These are phyloP conservation scores for Pituophis catenifer DNA, from an alignment of 2,113 vertebrate species.

Conservation along the genomic window DNA sequence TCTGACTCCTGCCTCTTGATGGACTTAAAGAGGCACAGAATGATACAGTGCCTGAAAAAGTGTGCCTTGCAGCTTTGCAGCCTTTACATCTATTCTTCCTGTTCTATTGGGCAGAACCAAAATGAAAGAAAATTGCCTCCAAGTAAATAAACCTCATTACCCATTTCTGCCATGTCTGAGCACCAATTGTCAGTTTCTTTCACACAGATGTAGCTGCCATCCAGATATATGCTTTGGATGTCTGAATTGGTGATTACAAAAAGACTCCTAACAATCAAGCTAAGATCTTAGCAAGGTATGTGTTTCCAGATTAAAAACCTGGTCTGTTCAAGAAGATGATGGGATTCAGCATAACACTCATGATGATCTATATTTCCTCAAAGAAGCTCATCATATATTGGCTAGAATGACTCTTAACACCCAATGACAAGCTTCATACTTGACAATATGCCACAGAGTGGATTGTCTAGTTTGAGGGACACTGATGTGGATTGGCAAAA, in stretches of 20 bases:
- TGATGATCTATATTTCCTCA: not conserved
- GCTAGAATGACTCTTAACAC: not conserved
- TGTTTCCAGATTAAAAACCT: not conserved
- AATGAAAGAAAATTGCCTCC: not conserved
- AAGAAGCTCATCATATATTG: not conserved
- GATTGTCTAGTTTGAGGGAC: not conserved
- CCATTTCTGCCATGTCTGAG: not conserved
- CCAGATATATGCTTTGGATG: not conserved
- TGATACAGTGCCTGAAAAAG: not conserved
- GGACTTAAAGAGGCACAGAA: not conserved
- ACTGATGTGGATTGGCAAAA: not conserved
- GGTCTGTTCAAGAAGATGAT: not conserved
- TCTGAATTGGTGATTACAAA: not conserved
- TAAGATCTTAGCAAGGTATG: not conserved
- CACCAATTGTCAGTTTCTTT: not conserved
- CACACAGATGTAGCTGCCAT: not conserved
- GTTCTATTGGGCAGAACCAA: not conserved
- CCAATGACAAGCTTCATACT: not conserved
- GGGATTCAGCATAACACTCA: not conserved
- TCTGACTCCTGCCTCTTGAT: not conserved
- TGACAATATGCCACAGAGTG: not conserved
- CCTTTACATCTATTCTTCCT: not conserved
- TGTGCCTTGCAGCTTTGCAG: not conserved
- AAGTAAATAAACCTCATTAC: not conserved
- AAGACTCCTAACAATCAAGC: not conserved